A percentile compares a stretch with the other conserved stretches of the same genome.
These are phyloP conservation scores for Oreochromis tanganicae DNA, from an alignment of 2,113 vertebrate genomes.

Conservation along the genomic window DNA sequence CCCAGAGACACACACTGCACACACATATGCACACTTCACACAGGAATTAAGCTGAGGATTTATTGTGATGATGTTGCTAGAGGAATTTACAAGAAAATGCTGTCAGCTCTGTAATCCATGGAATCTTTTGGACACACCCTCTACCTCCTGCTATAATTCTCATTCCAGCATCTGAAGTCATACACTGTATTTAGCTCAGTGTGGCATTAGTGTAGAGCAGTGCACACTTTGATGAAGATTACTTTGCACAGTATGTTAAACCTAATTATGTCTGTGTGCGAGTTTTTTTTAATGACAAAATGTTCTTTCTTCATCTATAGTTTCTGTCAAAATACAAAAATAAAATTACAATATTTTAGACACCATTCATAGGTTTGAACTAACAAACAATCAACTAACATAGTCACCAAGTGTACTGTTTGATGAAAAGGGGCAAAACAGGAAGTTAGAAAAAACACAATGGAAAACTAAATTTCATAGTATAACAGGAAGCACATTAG, in stretches of 20 bases:
- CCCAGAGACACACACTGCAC: neutral
- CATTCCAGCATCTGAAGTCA: neutral
- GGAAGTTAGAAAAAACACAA: neutral
- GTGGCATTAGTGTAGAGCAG: neutral
- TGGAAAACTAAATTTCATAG: neutral
- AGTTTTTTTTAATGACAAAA: neutral
- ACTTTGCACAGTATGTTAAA: neutral
- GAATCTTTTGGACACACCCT: neutral
- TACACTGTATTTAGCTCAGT: neutral
- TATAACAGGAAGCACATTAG: neutral
- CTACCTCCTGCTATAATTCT: neutral
- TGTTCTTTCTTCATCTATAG: neutral
- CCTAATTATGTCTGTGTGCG: neutral
- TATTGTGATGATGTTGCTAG: neutral
- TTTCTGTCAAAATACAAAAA: neutral
- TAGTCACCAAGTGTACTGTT: neutral
- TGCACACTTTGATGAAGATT: neutral
- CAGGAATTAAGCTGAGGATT: neutral
- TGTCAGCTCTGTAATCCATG: neutral
- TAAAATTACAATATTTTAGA: neutral
- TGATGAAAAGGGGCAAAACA: neutral
- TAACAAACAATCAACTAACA: neutral
- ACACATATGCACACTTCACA: neutral
- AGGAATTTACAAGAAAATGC: slow-evolving; percentile 10
- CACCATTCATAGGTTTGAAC: neutral